Conservation (phyloP, 2,797 vertebrate species). For the Onychomys leucogaster region DNA sequence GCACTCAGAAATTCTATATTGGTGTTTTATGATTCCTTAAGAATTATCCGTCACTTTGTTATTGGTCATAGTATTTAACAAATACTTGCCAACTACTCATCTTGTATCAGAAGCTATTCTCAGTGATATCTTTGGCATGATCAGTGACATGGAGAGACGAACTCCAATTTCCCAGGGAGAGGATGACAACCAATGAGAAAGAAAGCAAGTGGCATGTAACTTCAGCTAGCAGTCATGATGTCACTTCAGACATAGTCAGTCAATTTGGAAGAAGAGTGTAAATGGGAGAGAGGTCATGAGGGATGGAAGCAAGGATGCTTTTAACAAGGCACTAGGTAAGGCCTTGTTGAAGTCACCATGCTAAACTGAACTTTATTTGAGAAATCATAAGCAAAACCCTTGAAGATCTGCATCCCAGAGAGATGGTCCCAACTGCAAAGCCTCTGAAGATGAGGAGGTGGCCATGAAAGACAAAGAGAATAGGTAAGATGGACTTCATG, state of each 20-base stretch:
- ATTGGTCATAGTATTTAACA: not conserved
- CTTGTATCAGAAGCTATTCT: not conserved
- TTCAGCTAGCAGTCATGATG: too few species aligned
- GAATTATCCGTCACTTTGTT: not conserved
- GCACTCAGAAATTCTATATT: not conserved
- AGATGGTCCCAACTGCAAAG: not conserved
- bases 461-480: not conserved
- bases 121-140: not conserved
- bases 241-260: not conserved
- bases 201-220: not conserved
- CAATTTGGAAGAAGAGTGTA: not conserved
- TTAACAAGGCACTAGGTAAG: not conserved
- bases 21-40: conserved; percentile 27
- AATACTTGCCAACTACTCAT: not conserved
- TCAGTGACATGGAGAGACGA: not conserved
- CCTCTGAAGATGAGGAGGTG: not conserved
- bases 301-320: not conserved
- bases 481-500: not conserved
- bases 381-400: not conserved
- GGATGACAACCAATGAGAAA: not conserved
- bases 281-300: not conserved
- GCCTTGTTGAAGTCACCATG: not conserved
- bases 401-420: not conserved
- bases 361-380: not conserved
- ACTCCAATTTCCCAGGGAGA: not conserved